Evolutionary conservation across 2,797 vertebrate species (phyloP).

Genomic region (Cercopithecus neglectus): DNA sequence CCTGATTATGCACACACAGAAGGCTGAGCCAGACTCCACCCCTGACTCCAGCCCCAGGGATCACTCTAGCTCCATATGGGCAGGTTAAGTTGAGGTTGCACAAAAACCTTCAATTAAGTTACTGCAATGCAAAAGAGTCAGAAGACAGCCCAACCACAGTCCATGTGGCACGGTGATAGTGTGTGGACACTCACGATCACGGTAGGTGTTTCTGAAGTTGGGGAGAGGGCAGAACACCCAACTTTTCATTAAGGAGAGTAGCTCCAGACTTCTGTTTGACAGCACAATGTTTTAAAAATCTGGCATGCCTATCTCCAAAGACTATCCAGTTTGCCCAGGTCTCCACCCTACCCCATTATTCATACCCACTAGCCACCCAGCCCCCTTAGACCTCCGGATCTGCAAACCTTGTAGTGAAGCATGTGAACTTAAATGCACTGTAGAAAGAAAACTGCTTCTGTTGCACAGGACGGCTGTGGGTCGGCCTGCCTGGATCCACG

Average conservation of each 20-base stretch:
- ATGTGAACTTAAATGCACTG: background rate
- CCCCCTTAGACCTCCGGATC: background rate
- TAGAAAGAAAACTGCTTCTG: background rate
- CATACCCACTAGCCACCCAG: background rate
- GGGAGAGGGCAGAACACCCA: background rate
- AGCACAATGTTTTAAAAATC: background rate
- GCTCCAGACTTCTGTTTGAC: background rate
- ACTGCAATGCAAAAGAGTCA: too few relatives aligned
- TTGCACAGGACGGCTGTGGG: background rate
- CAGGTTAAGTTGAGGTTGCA: too few relatives aligned
- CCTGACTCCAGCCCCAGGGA: background rate
- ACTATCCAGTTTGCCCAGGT: background rate
- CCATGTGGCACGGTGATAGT: fast-evolving
- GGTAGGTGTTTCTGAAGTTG: background rate
- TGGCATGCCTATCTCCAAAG: background rate
- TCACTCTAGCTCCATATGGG: fast-evolving
- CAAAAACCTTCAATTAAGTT: background rate
- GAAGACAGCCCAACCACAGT: background rate
- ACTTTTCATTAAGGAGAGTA: background rate
- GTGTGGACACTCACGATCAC: background rate
- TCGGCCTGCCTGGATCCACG: background rate
- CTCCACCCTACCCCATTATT: too few relatives aligned
- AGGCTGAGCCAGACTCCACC: background rate
- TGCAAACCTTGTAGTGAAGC: background rate
- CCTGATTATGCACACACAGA: fast-evolving